phyloP scores from a whole-genome alignment of 2,113 vertebrate genomes.

The Anolis carolinensis region DNA sequence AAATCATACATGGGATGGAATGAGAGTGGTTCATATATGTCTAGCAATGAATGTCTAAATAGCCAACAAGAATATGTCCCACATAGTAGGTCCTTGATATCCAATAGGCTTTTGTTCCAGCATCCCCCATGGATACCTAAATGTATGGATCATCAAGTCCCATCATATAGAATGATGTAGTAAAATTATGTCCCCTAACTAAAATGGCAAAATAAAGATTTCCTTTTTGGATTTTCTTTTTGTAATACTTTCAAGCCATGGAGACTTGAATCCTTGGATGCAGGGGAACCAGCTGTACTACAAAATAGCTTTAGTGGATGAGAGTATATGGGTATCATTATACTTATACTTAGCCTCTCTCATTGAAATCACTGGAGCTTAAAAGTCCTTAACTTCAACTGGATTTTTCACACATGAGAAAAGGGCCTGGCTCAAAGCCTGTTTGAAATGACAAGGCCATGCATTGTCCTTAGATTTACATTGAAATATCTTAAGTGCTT shows the following conservation, averaged over 20 bases:
- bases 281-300: no score
- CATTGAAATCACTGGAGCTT: background rate
- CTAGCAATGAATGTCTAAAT: background rate
- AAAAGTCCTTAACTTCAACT: background rate
- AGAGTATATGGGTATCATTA: background rate
- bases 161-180: no score
- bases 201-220: no score
- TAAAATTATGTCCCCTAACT: no score
- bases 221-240: no score
- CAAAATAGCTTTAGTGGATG: background rate
- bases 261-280: no score
- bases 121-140: no score
- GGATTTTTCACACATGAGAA: constrained; percentile 24
- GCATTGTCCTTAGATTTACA: background rate
- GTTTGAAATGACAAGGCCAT: constrained; percentile 30
- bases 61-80: background rate
- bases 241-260: no score
- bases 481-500: constrained; percentile 5
- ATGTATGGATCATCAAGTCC: no score
- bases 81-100: background rate
- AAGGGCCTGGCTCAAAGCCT: constrained; percentile 40
- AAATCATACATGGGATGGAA: no score
- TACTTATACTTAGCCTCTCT: background rate
- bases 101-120: no score
- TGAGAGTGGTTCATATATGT: no score